Conservation (phyloP, 1,140 invertebrate genomes). For the Pogonomyrmex californicus region DNA sequence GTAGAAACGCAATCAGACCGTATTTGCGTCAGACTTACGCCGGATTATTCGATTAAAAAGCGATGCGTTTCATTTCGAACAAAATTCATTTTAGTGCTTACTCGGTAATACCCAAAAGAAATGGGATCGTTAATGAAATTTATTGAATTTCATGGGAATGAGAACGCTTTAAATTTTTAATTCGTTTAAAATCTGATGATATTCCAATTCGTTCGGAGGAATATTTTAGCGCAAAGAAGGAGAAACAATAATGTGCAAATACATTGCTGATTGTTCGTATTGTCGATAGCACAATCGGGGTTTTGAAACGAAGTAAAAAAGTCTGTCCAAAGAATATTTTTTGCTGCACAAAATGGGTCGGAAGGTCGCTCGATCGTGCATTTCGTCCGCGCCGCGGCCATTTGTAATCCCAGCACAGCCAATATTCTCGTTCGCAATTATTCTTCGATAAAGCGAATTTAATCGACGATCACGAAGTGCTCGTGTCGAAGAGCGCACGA, state of each 20-base stretch:
- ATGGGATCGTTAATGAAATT: constrained; percentile 10
- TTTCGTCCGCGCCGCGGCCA: constrained; percentile 51
- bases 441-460: constrained; percentile 75
- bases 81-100: constrained; percentile 10
- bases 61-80: constrained; percentile 10
- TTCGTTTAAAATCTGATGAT: background rate
- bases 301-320: constrained; percentile 30
- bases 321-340: constrained; percentile 29
- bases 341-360: constrained; percentile 59
- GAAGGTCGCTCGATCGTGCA: constrained; percentile 46
- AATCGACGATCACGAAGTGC: constrained; percentile 70
- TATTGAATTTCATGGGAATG: background rate
- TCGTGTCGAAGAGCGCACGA: constrained; percentile 35
- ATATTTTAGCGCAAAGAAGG: background rate
- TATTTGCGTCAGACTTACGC: constrained; percentile 28
- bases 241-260: constrained; percentile 10
- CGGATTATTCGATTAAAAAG: constrained; percentile 42
- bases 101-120: background rate
- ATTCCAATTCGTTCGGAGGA: background rate
- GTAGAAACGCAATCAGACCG: constrained; percentile 34
- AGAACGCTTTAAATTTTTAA: background rate
- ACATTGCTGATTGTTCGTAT: constrained; percentile 19
- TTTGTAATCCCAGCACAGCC: constrained; percentile 65
- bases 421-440: constrained; percentile 73
- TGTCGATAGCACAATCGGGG: background rate